Evolutionary conservation across 2,797 vertebrate species (phyloP).

Genomic region (Eulemur rubriventer): DNA sequence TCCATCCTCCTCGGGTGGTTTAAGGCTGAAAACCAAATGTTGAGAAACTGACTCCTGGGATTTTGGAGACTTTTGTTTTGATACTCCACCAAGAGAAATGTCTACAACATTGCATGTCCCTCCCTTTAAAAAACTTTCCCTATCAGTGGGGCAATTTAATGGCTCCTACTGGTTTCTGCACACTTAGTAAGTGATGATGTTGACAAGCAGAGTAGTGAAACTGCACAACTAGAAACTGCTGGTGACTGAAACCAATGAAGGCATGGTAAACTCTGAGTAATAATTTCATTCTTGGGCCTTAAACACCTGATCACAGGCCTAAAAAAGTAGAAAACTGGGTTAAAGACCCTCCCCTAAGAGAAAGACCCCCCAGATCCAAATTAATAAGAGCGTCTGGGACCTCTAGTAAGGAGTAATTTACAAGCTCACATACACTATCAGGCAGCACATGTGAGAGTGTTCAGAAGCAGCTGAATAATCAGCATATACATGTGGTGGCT

Average conservation of each 20-base stretch:
- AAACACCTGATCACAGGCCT: not conserved
- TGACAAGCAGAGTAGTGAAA: not conserved
- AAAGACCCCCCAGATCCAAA: not conserved
- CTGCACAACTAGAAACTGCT: not conserved
- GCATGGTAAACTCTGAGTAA: not conserved
- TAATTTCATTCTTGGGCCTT: not conserved
- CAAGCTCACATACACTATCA: fast-evolving
- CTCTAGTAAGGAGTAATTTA: not conserved
- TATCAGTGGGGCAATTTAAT: not conserved
- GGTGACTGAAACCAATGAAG: not conserved
- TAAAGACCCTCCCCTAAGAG: not conserved
- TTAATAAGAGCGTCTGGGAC: not conserved
- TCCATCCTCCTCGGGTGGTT: not conserved
- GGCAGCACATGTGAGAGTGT: too few relatives aligned
- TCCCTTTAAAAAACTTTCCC: not conserved
- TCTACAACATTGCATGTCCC: not conserved
- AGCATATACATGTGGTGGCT: not conserved
- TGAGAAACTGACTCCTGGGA: not conserved
- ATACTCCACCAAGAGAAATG: not conserved
- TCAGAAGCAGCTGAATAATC: not conserved
- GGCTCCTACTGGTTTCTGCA: not conserved
- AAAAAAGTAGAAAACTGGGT: not conserved
- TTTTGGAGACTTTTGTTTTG: not conserved
- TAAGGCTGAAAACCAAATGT: not conserved
- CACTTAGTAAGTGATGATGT: not conserved